Base-by-base conservation (phyloP, 2,888 invertebrate genomes). In the Rosalia funebris region DNA sequence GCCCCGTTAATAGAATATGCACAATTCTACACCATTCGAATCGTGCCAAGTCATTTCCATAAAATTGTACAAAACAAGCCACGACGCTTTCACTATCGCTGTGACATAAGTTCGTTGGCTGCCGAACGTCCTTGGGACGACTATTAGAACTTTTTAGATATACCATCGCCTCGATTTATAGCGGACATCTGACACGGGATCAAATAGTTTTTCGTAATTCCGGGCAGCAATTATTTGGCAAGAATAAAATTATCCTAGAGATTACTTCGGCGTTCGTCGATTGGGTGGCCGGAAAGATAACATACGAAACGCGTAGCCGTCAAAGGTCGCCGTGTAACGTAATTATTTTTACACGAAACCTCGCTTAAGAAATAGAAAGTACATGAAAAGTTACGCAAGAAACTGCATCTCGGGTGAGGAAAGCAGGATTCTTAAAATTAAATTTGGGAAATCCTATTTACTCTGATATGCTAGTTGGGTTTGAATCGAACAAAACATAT, bases 101-200 rank as follows among this genome's bases (percentile, higher is more conserved):
- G 15, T n/a, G n/a, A 25, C 4, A 31, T 46, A 56, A 47, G 56
- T 47, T n/a, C n/a, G n/a, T n/a, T 46, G 56, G 56, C 31, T 46
- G 12, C 17, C 16, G 20, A 34, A 25, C 56, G 58, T 52, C 58
- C 58, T 58, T 58, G 58, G 20, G 39, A 25, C 56, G 58, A 44
- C 58, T 52, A 52, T 58, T 50, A 41, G 1, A 41, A 41, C 39
- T 41, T 41, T 41, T 41, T 15, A 10, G 12, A 7, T 1, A 25
- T 25, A 7, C 25, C 25, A 7, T 25, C 25, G 7, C 25, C 25
- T 25, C 25, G 7, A 7, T n/a, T 25, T 25, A 25, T 25, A 3
- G 7, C 25, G 25, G 7, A 25, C 25, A 25, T 25, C 25, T 25
- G 25, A 25, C 7, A 7, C 25, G 25, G 7, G 25, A 25, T 5